phyloP scores from a whole-genome alignment of 2,113 vertebrate species.

The Scatophagus argus region DNA sequence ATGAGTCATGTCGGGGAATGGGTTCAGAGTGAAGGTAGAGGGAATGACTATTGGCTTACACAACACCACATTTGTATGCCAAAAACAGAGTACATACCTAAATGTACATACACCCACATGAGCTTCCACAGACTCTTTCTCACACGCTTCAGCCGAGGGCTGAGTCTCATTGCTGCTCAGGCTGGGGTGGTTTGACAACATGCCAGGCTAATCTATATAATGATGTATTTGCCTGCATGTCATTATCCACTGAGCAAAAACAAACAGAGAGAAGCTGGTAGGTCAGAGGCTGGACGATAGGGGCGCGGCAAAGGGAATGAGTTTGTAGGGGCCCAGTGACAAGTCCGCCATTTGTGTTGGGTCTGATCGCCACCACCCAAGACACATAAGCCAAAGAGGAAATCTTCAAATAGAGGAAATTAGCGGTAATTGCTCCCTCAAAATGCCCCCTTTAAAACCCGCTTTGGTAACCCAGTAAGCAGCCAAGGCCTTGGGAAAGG shows the following conservation, averaged over 20 bases:
- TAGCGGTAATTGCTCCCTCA: conserved; percentile 65
- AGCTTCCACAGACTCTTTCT: conserved; percentile 34
- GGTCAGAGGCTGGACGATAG: conserved; percentile 21
- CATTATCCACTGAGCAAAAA: conserved; percentile 67
- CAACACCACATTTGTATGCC: background rate
- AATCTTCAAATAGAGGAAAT: conserved; percentile 78
- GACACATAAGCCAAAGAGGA: conserved; percentile 75
- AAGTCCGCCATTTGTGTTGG: conserved; percentile 29
- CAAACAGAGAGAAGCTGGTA: conserved; percentile 42
- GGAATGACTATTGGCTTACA: background rate
- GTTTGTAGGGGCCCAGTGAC: conserved; percentile 36
- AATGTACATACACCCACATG: conserved; percentile 25
- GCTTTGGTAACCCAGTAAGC: conserved; percentile 52
- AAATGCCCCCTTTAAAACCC: conserved; percentile 54
- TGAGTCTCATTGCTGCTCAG: conserved; percentile 14
- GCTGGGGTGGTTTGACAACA: conserved; percentile 25
- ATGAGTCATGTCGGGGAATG: conserved; percentile 15
- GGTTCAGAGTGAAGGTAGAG: background rate
- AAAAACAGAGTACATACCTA: conserved; percentile 6
- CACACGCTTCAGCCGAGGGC: conserved; percentile 18
- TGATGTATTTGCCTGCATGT: conserved; percentile 55
- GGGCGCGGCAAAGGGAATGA: conserved; percentile 15
- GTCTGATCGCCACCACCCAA: conserved; percentile 59
- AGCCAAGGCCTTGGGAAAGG: conserved; percentile 36
- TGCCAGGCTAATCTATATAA: conserved; percentile 62